These are phyloP conservation scores for Deilephila elpenor DNA, from an alignment of 2,888 invertebrate species.

Conservation along the genomic window DNA sequence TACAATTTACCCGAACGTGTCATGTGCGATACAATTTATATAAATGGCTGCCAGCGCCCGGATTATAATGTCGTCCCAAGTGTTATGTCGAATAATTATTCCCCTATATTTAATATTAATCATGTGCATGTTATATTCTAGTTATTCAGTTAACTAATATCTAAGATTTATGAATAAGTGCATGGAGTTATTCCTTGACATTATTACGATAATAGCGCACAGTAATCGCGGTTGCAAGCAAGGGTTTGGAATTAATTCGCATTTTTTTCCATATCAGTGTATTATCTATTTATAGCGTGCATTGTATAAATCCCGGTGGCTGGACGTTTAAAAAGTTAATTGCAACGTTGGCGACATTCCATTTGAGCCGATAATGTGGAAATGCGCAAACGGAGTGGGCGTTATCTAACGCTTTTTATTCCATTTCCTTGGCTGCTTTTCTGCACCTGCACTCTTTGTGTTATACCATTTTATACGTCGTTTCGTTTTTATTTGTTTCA, in stretches of 20 bases:
- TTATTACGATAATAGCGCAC: no score
- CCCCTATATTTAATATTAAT: not conserved
- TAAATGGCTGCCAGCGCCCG: constrained; percentile 38
- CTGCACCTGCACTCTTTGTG: constrained; percentile 44
- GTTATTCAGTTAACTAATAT: not conserved
- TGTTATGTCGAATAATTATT: not conserved
- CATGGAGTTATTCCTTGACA: not conserved
- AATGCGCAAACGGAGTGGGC: constrained; percentile 47
- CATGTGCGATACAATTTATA: constrained; percentile 27
- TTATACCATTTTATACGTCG: constrained; percentile 24
- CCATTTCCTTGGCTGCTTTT: constrained; percentile 36
- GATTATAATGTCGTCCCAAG: constrained; percentile 31
- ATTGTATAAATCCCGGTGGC: constrained; percentile 39
- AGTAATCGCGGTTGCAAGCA: not conserved
- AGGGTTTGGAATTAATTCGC: not conserved
- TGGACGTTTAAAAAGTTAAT: constrained; percentile 54
- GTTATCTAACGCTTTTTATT: constrained; percentile 44
- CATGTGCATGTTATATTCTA: not conserved
- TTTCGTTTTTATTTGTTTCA: constrained; percentile 22
- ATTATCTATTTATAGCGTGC: constrained; percentile 38
- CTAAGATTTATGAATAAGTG: not conserved
- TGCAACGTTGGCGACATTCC: constrained; percentile 53
- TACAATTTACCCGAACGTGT: constrained; percentile 12
- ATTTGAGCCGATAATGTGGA: constrained; percentile 53
- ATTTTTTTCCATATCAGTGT: not conserved